Evolutionary conservation across 2,888 invertebrate species (phyloP), one percentile per base, ranked within the genome.

Genomic region (Athrips mouffetella): DNA sequence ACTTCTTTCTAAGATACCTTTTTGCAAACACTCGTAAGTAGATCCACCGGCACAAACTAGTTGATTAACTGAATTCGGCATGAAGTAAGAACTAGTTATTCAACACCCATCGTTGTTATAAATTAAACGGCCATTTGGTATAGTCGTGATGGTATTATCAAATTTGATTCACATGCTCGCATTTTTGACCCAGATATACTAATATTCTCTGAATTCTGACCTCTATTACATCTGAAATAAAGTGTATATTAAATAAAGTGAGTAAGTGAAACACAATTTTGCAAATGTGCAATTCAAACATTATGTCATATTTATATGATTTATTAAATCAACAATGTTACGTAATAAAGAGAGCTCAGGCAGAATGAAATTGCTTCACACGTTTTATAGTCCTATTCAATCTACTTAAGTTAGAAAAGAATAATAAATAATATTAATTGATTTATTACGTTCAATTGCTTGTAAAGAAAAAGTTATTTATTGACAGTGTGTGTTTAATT

Each of bases 91-190:
- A 8, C 29, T 25, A 1, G 47, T 47, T 45, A 40, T 45, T 15
- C 49, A 30, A 49, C 31, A 25, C 16, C 23, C 33, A 31, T 47
- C 40, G 21, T 31, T 47, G 31, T 30, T 23, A 47, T 40, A 47
- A 41, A 15, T 39, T 35, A 29, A 13, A 40, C 23, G 31, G 23
- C 4, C 31, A 23, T 41, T 41, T 41, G 47, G 31, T 31, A 11
- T 10, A 41, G 31, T 41, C 47, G 47, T 47, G 47, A 40, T 6
- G 20, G 21, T 13, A 16, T 41, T 41, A 47, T 47, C 41, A 47
- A n/a, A 29, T 41, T 47, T 21, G 13, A 41, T 31, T 31, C 41
- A 47, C 41, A 31, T 47, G 8, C 16, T 15, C 3, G 10, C 15
- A 16, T 13, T 35, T n/a, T n/a, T 35, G n/a, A n/a, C n/a, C n/a